These are phyloP conservation scores for Tribolium madens DNA, from an alignment of 1,140 invertebrate genomes.

Conservation along the genomic window DNA sequence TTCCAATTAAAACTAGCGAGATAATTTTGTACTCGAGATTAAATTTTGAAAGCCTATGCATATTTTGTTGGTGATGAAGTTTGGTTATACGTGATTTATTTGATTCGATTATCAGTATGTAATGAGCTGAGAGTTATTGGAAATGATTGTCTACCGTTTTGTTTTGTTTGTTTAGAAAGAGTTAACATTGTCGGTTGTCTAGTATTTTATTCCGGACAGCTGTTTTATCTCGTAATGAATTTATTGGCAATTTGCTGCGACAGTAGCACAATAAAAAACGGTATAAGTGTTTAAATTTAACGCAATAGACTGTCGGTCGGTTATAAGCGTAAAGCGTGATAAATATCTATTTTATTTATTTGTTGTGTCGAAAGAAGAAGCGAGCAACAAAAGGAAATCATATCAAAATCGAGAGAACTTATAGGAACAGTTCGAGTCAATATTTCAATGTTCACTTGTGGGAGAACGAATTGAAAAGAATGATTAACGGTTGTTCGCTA, in stretches of 20 bases:
- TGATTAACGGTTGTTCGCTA: constrained; percentile 32
- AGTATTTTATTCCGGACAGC: constrained; percentile 21
- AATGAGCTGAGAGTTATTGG: background rate
- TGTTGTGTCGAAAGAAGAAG: constrained; percentile 21
- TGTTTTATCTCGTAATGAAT: constrained; percentile 33
- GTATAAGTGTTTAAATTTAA: constrained; percentile 4
- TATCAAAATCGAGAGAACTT: constrained; percentile 40
- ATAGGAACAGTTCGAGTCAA: constrained; percentile 38
- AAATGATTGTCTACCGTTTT: background rate
- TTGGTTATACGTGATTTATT: background rate
- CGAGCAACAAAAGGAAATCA: constrained; percentile 42
- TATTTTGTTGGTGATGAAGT: background rate
- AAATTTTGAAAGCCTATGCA: background rate
- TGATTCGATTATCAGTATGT: background rate
- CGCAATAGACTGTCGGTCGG: background rate
- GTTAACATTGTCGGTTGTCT: background rate
- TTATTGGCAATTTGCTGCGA: constrained; percentile 14
- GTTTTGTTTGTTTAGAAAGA: background rate
- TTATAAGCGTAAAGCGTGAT: background rate
- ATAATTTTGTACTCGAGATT: background rate
- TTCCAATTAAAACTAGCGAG: background rate
- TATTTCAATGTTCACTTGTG: constrained; percentile 43
- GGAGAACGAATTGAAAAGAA: constrained; percentile 42
- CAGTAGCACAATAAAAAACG: background rate
- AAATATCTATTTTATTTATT: constrained; percentile 37